Evolutionary conservation across 1,140 invertebrate genomes (phyloP), one percentile per base, ranked within the genome.

Genomic region (Macrotrachela quadricornifera): DNA sequence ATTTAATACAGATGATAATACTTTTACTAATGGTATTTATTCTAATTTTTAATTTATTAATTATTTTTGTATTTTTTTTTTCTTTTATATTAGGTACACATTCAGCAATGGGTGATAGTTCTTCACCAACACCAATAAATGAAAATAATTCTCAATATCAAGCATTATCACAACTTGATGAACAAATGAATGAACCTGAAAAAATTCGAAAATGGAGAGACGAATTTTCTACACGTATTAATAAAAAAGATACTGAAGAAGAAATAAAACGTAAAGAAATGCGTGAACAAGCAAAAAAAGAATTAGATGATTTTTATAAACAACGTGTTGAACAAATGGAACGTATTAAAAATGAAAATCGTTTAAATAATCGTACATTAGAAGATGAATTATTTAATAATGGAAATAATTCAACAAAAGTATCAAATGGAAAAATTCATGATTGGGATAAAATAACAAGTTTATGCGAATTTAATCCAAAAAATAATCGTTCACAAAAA

Each of bases 381-480:
- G 21, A 30, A 30, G 21, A 30, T 30, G 21, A 30, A 4, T 8
- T 30, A 4, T 30, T 30, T 30, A 2, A 30, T 4, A 30, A 30
- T 30, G 21, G 21, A 30, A 30, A 30, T 30, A 30, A 30, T 30
- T 30, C 21, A 30, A 30, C 21, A 30, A n/a, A n/a, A n/a, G n/a
- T n/a, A n/a, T 30, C 21, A 30, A 30, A 30, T 30, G 21, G 21
- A 30, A 30, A 54, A 37, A 75, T 75, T 0, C 71, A 83, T 10
- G 87, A 94, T 63, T 95, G 88, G 87, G 85, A 92, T 64, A 77
- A 85, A 49, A 90, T 94, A 57, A 80, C 84, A 9, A 83, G 87
- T 64, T 74, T 92, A 13, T 94, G 87, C 62, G 87, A 94, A 68
- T 95, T 95, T 68, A 91, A 88, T 72, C 83, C 85, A 13, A 90